A percentile compares a stretch with the other conserved stretches of the same genome.
These are phyloP conservation scores for Anoplolepis gracilipes DNA, from an alignment of 1,140 invertebrate genomes.

Conservation along the genomic window DNA sequence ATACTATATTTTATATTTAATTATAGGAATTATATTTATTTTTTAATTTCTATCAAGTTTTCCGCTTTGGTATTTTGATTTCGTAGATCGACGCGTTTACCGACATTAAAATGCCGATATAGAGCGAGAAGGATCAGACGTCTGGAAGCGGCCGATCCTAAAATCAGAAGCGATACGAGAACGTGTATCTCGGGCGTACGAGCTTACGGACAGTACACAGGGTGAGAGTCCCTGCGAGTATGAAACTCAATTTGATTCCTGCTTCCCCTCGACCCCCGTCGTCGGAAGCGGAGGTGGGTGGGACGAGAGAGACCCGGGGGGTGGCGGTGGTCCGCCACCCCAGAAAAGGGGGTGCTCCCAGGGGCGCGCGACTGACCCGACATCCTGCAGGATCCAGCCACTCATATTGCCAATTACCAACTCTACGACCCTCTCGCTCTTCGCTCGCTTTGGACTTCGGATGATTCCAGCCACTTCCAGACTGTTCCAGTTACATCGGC, in stretches of 20 bases:
- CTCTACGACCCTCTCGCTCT: slow-evolving; percentile 81
- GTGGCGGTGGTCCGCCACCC: slow-evolving; percentile 71
- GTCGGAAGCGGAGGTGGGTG: slow-evolving; percentile 71
- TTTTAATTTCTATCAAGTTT: neutral
- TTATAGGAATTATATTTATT: neutral
- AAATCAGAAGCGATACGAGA: slow-evolving; percentile 72
- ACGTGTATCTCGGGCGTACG: slow-evolving; percentile 48
- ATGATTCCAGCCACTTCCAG: slow-evolving; percentile 79
- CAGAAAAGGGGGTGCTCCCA: slow-evolving; percentile 82
- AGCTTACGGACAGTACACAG: slow-evolving; percentile 68
- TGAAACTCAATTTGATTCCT: slow-evolving; percentile 85
- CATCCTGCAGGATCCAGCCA: slow-evolving; percentile 84
- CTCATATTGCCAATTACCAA: slow-evolving; percentile 86
- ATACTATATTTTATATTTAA: neutral
- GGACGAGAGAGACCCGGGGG: slow-evolving; percentile 64
- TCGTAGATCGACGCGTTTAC: slow-evolving; percentile 5
- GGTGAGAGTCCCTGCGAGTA: slow-evolving; percentile 81
- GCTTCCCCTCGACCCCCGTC: slow-evolving; percentile 75
- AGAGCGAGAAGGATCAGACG: slow-evolving; percentile 25
- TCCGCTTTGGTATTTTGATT: neutral
- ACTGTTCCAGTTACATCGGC: slow-evolving; percentile 79
- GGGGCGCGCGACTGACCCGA: slow-evolving; percentile 84
- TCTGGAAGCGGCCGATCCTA: slow-evolving; percentile 43
- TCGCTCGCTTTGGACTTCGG: slow-evolving; percentile 77
- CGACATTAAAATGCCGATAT: slow-evolving; percentile 37